These are phyloP conservation scores for Nemotelus pantherinus DNA, from an alignment of 2,888 invertebrate species.

Conservation along the genomic window DNA sequence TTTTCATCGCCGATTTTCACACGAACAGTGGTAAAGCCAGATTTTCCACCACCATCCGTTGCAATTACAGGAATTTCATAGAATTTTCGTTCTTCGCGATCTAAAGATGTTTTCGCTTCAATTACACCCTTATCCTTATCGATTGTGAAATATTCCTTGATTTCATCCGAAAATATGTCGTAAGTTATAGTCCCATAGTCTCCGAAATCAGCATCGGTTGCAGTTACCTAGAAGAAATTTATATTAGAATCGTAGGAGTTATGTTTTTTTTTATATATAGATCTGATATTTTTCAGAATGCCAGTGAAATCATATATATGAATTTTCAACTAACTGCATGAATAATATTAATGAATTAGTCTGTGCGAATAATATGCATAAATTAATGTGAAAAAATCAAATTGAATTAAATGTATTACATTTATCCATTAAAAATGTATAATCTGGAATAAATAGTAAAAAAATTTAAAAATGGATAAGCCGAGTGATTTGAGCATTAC, in stretches of 20 bases:
- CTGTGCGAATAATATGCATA: no score
- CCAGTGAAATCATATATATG: no score
- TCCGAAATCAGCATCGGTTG: constrained; percentile 84
- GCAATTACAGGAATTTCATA: constrained; percentile 85
- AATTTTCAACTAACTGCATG: no score
- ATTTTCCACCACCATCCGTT: constrained; percentile 81
- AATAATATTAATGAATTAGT: no score
- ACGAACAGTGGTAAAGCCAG: constrained; percentile 78
- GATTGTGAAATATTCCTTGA: constrained; percentile 78
- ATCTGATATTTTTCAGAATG: no score
- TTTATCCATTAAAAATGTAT: no score
- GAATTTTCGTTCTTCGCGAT: constrained; percentile 75
- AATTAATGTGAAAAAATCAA: no score
- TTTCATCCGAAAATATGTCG: constrained; percentile 78
- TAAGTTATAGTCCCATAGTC: constrained; percentile 80
- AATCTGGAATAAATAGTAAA: no score
- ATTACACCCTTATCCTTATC: constrained; percentile 78
- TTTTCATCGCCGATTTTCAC: constrained; percentile 86
- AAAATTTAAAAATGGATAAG: no score
- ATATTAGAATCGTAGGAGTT: constrained; percentile 25
- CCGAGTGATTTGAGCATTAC: no score
- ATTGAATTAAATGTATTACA: no score
- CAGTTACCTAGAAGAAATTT: constrained; percentile 69
- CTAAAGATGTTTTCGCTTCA: constrained; percentile 74
- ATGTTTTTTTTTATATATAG: no score